Percentiles rank a stretch among this genome's conserved stretches.
These are phyloP conservation scores for Aphidoletes aphidimyza DNA, from an alignment of 2,888 invertebrate genomes.

Conservation along the genomic window DNA sequence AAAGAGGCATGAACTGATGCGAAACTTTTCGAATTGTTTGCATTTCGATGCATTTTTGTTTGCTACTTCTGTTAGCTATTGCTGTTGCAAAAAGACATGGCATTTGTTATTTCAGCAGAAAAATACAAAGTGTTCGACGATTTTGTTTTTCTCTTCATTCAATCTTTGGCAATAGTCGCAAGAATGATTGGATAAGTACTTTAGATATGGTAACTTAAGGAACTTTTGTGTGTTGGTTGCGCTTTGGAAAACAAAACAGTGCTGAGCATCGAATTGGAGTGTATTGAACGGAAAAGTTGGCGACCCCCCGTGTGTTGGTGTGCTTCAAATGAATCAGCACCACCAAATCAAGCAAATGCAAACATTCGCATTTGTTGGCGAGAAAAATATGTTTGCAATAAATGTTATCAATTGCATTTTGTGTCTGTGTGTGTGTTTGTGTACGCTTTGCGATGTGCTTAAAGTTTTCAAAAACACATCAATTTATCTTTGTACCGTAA, in stretches of 20 bases:
- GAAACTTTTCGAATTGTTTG: conserved; percentile 40
- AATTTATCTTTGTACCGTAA: not conserved
- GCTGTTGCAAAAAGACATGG: no score
- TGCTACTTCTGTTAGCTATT: no score
- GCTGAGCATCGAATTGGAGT: not conserved
- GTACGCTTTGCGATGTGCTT: not conserved
- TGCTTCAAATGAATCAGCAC: not conserved
- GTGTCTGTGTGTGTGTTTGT: no score
- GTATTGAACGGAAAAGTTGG: conserved; percentile 5
- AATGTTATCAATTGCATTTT: not conserved
- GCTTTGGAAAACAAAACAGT: not conserved
- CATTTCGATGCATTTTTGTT: conserved; percentile 43
- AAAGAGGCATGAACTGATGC: not conserved
- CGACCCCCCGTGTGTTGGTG: not conserved
- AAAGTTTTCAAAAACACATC: not conserved
- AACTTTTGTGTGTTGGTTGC: not conserved
- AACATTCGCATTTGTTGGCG: not conserved
- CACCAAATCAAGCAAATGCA: not conserved
- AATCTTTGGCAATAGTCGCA: conserved; percentile 32
- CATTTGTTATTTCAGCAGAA: conserved; percentile 39
- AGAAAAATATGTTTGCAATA: not conserved
- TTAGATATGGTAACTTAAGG: conserved; percentile 3
- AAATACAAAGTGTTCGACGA: conserved; percentile 45
- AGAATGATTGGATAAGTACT: conserved; percentile 9
- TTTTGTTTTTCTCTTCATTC: no score